A percentile compares a stretch with the other conserved stretches of the same genome.
Evolutionary conservation across 1,140 invertebrate genomes (phyloP).

Genomic region (Triops longicaudatus): DNA sequence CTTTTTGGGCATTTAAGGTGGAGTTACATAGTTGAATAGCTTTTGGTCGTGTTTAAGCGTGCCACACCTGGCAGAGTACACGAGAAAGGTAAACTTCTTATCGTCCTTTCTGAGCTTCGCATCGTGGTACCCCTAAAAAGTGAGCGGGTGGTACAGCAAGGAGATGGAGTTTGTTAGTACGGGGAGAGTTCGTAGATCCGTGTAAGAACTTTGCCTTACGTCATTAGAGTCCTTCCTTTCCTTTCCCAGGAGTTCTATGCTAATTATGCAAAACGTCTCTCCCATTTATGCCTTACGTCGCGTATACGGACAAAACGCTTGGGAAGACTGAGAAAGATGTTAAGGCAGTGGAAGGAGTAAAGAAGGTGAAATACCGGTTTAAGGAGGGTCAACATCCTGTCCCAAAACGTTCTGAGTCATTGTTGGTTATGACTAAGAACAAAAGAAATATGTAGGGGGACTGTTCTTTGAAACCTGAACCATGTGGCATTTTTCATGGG

Average conservation of each 20-base stretch:
- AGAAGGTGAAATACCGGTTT: background rate
- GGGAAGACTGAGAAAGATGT: background rate
- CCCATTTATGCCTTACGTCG: no score
- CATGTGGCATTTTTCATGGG: background rate
- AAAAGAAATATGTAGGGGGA: background rate
- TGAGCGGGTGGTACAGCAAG: no score
- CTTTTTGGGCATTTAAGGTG: background rate
- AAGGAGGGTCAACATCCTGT: background rate
- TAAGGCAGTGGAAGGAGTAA: background rate
- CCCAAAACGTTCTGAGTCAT: background rate
- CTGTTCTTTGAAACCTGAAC: background rate
- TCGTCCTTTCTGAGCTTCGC: background rate
- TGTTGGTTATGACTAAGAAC: conserved; percentile 1
- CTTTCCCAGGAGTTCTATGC: no score
- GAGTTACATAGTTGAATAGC: background rate
- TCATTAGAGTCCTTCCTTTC: no score
- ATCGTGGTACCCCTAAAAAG: background rate
- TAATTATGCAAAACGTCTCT: no score
- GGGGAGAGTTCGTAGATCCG: no score
- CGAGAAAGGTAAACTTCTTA: background rate
- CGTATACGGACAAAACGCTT: no score
- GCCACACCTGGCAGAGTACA: background rate
- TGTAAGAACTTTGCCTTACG: no score
- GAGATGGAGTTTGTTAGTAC: no score
- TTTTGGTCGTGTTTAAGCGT: background rate